These are phyloP conservation scores for Mythimna loreyi DNA, from an alignment of 2,888 invertebrate genomes.

Conservation along the genomic window DNA sequence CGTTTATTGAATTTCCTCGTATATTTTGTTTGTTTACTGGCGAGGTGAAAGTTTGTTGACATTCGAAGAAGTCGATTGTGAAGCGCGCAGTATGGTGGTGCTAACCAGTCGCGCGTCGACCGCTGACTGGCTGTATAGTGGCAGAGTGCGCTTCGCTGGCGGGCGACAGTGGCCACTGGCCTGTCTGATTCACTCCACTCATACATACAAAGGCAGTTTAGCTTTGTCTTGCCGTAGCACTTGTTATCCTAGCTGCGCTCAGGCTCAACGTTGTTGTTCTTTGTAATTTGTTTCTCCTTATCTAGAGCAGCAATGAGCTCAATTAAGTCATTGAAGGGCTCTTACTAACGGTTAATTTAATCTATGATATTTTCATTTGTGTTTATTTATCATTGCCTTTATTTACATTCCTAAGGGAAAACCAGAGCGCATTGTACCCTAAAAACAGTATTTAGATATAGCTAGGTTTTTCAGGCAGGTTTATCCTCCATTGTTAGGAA, in stretches of 20 bases:
- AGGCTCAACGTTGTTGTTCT: conserved; percentile 33
- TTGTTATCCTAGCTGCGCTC: conserved; percentile 31
- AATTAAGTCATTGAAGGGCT: conserved; percentile 35
- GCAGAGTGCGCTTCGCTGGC: conserved; percentile 6
- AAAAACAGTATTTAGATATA: background rate
- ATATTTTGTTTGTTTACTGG: conserved; percentile 54
- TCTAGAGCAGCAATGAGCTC: conserved; percentile 63
- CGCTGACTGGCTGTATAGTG: conserved; percentile 46
- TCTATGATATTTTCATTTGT: background rate
- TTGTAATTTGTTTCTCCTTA: conserved; percentile 56
- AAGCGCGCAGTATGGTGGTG: conserved; percentile 29
- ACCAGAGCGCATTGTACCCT: background rate
- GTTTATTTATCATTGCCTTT: background rate
- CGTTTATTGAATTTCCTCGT: conserved; percentile 16
- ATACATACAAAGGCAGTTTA: conserved; percentile 50
- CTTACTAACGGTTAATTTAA: background rate
- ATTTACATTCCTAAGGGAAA: background rate
- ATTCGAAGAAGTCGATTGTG: conserved; percentile 30
- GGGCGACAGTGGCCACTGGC: conserved; percentile 44
- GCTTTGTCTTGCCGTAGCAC: conserved; percentile 51
- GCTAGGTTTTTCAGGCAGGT: background rate
- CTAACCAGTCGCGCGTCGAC: conserved; percentile 39
- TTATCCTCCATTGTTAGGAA: background rate
- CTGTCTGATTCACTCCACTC: conserved; percentile 59
- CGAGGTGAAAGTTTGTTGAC: conserved; percentile 65